Percentiles rank a stretch among this genome's conserved stretches.
Conservation (phyloP, 2,797 vertebrate species). For the Coendou prehensilis region DNA sequence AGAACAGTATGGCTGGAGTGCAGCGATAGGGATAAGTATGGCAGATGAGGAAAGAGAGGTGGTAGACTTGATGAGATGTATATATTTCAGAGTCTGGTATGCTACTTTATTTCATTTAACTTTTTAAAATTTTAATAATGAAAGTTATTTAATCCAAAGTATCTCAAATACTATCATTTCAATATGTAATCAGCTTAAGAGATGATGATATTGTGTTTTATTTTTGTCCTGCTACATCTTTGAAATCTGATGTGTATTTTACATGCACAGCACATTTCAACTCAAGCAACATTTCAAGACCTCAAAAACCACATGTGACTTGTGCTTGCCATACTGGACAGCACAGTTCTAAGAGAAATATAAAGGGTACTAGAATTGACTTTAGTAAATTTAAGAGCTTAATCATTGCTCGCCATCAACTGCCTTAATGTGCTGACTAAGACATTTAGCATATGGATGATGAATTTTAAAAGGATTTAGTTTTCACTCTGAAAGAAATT, state of each 20-base stretch:
- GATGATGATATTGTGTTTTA: neutral
- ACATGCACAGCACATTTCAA: neutral
- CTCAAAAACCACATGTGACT: neutral
- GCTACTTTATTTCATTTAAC: neutral
- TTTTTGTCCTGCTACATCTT: neutral
- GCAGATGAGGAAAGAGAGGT: neutral
- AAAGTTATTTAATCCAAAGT: neutral
- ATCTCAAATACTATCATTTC: conserved; percentile 3
- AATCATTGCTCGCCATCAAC: neutral
- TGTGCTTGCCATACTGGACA: neutral
- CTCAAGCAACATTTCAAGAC: neutral
- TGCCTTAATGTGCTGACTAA: neutral
- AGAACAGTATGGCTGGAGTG: neutral
- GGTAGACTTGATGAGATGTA: neutral
- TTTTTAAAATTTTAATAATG: neutral
- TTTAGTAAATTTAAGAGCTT: neutral
- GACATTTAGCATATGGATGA: neutral
- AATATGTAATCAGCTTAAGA: neutral
- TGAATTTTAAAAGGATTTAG: conserved; percentile 25
- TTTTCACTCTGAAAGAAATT: conserved; percentile 37
- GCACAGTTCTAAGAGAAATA: neutral
- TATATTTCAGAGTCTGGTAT: neutral
- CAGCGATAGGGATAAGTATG: neutral
- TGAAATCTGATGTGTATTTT: neutral
- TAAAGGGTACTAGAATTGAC: neutral